Base-by-base conservation (phyloP, 2,888 invertebrate genomes). In the Hypercompe scribonia region DNA sequence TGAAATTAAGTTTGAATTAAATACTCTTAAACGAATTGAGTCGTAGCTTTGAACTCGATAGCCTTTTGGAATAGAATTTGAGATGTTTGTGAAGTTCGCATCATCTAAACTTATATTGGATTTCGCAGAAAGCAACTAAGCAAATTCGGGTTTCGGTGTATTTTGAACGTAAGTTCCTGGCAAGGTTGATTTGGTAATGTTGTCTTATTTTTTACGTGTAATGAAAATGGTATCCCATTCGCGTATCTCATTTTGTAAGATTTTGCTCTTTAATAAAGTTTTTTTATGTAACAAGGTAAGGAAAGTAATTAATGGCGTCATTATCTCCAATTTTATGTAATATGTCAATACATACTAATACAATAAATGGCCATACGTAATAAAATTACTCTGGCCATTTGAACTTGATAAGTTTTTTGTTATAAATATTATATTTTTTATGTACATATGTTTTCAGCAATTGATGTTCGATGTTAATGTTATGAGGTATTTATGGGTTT, bases 1-100 rank as follows among this genome's bases (percentile, higher is more conserved):
- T 90, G 88, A 90, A 93, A 94, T 94, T 92, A 90, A 92, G 90
- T 92, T 92, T 89, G 90, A 92, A 93, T 93, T 93, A 94, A 94
- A 93, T 93, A 91, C 90, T 91, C 88, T 82, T 86, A 87, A 88
- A 86, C 88, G 88, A 90, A 90, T 91, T 88, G 88, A 87, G 88
- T 84, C 86, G 81, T 82, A 86, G 87, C 90, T 93, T 93, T 91
- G 90, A 92, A 90, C 88, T 88, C 87, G 88, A 90, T 89, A 88
- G 89, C 89, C 89, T 88, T 91, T 90, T 88, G 86, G 87, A 83
- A 88, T 86, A 87, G 81, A 89, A 90, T 88, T 89, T 84, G 85
- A 87, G 87, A 90, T 88, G 88, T 87, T 89, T 85, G 78, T 83
- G 80, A 88, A 90, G 87, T 87, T 85, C 76, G 78, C 81, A 86